Percentiles rank a stretch among this genome's conserved stretches.
Evolutionary conservation across 2,888 invertebrate species (phyloP).

Genomic region (Zhengitettix transpicula): DNA sequence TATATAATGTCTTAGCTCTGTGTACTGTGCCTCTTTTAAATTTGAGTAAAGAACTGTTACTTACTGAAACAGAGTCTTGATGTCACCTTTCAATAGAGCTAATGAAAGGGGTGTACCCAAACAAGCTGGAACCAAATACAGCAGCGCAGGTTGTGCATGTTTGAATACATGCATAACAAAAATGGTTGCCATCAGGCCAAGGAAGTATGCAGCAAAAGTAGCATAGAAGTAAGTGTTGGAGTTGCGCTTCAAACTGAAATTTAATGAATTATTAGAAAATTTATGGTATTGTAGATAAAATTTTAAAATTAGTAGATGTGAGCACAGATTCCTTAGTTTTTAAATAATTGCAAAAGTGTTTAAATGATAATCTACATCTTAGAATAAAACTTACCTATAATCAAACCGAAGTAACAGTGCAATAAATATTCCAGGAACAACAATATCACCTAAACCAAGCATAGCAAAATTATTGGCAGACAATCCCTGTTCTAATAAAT

Average conservation of each 20-base stretch:
- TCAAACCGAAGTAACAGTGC: conserved; percentile 92
- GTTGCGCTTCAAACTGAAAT: conserved; percentile 56
- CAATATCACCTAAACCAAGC: conserved; percentile 97
- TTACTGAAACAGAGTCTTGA: conserved; percentile 78
- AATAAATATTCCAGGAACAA: conserved; percentile 98
- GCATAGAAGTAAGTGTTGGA: conserved; percentile 76
- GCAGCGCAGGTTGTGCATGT: conserved; percentile 93
- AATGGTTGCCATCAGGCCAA: conserved; percentile 86
- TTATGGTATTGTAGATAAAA: background rate
- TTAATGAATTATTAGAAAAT: background rate
- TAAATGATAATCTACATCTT: background rate
- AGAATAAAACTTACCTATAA: conserved; percentile 32
- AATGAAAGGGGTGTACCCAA: conserved; percentile 76
- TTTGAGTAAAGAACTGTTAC: conserved; percentile 22
- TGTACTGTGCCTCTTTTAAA: too few relatives aligned
- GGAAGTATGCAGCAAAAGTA: conserved; percentile 81
- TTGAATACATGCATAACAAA: conserved; percentile 96
- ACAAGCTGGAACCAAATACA: conserved; percentile 95
- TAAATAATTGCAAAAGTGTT: too few relatives aligned
- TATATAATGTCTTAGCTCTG: too few relatives aligned
- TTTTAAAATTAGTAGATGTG: background rate
- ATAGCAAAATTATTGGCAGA: conserved; percentile 91
- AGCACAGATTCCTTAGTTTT: background rate
- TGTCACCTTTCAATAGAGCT: conserved; percentile 77
- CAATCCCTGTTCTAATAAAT: conserved; percentile 82